Base-by-base conservation (phyloP, 2,888 invertebrate genomes). In the Tromatobia lineatoria region DNA sequence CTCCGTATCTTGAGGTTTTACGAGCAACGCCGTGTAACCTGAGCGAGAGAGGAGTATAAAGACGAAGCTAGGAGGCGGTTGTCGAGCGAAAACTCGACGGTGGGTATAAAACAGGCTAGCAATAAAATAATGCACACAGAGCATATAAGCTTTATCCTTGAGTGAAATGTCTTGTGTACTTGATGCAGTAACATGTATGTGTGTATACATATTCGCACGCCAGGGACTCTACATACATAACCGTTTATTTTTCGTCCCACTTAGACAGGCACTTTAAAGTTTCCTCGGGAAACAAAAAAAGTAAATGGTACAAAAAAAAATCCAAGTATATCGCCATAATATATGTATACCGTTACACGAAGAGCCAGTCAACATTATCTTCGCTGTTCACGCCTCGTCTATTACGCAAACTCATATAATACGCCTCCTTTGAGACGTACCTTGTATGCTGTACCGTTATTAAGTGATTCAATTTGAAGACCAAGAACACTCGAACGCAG, bases 1-100 rank as follows among this genome's bases (percentile, higher is more conserved):
- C 78, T 77, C 52, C 74, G 76, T 83, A 75, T 80, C 86, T 78
- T 75, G 59, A 66, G 66, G 61, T 85, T 86, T 86, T 87, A 79
- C 80, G 85, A 85, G 61, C 73, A 80, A 74, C 50, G 42, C 42
- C 47, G 52, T n/a, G 45, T 15, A 13, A 10, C 52, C 52, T 38
- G 38, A 42, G 38, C 34, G n/a, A 45, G 34, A 38, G 29, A 7
- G 29, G 34, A 38, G 29, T 3, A 47, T 20, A 61, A 29, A 61
- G 50, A 25, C 20, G 25, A 57, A n/a, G 42, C 11, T 25, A 18
- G 45, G 34, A 50, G 47, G 18, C 52, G 25, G 34, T 45, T 20
- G 11, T 59, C 78, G 34, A 59, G 69, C 29, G 57, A 25, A 61
- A 34, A 61, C 57, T 61, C 61, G 61, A 64, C 47, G 61, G 34